A percentile compares a stretch with the other conserved stretches of the same genome.
Conservation (phyloP, 2,113 vertebrate genomes). For the Cephalopholis sonnerati region DNA sequence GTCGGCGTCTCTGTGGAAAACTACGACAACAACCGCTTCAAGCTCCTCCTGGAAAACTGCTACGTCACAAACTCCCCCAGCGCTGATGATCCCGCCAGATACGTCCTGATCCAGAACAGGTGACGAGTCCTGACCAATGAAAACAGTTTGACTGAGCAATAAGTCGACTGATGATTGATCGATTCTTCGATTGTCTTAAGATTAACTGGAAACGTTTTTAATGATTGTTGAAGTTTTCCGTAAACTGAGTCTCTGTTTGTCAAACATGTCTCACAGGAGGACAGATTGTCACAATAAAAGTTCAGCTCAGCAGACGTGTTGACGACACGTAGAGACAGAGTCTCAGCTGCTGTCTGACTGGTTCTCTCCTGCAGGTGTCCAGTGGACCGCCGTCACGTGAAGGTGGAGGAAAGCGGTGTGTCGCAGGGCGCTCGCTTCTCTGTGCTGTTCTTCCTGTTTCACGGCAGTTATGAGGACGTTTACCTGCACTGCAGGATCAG, state of each 20-base stretch:
- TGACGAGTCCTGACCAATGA: background rate
- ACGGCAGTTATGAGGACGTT: background rate
- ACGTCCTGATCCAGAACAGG: conserved; percentile 12
- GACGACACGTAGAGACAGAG: too few relatives aligned
- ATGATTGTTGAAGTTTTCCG: too few relatives aligned
- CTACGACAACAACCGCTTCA: background rate
- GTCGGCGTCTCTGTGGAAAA: background rate
- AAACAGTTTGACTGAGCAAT: too few relatives aligned
- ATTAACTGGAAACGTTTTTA: too few relatives aligned
- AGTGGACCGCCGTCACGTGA: background rate
- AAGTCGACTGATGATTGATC: too few relatives aligned
- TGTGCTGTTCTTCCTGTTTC: background rate
- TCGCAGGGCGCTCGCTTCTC: background rate
- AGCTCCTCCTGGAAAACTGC: background rate
- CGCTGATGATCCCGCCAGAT: background rate
- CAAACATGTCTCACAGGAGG: background rate
- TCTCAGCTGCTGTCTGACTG: background rate
- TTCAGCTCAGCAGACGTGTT: background rate
- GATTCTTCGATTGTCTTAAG: too few relatives aligned
- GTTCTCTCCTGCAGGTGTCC: background rate
- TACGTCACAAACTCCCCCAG: background rate
- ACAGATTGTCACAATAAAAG: background rate
- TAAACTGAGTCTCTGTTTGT: too few relatives aligned
- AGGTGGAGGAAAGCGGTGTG: background rate
- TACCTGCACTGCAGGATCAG: conserved; percentile 6